phyloP scores from a whole-genome alignment of 2,113 vertebrate genomes.

The Dromiciops gliroides region DNA sequence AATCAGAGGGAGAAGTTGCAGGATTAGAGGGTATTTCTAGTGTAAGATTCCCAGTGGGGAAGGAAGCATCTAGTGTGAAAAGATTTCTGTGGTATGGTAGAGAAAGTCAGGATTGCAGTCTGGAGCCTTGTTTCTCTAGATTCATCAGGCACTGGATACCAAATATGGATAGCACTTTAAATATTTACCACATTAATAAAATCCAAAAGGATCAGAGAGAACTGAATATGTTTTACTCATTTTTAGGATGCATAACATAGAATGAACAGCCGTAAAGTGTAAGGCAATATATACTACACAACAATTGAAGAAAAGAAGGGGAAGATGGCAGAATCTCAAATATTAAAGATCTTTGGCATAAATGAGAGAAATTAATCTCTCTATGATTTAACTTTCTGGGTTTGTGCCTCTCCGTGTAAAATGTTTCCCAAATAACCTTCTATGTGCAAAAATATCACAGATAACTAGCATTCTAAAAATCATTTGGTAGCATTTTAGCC shows the following conservation, averaged over 20 bases:
- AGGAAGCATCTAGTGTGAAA: neutral
- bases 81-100: neutral
- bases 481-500: neutral
- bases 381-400: constrained; percentile 15
- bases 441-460: neutral
- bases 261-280: neutral
- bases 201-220: constrained; percentile 5
- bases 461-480: neutral
- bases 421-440: neutral
- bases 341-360: neutral
- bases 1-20: neutral
- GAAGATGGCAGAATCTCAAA: neutral
- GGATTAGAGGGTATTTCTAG: neutral
- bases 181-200: constrained; percentile 13
- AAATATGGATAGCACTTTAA: constrained; percentile 28
- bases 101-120: neutral
- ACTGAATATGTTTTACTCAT: constrained; percentile 7
- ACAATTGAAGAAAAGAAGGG: neutral
- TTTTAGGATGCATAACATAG: constrained; percentile 11
- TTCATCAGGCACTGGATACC: constrained; percentile 14
- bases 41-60: neutral
- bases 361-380: neutral
- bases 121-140: constrained; percentile 33
- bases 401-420: constrained; percentile 35
- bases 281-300: neutral